phyloP scores from a whole-genome alignment of 1,140 invertebrate genomes.

The Sinella curviseta region DNA sequence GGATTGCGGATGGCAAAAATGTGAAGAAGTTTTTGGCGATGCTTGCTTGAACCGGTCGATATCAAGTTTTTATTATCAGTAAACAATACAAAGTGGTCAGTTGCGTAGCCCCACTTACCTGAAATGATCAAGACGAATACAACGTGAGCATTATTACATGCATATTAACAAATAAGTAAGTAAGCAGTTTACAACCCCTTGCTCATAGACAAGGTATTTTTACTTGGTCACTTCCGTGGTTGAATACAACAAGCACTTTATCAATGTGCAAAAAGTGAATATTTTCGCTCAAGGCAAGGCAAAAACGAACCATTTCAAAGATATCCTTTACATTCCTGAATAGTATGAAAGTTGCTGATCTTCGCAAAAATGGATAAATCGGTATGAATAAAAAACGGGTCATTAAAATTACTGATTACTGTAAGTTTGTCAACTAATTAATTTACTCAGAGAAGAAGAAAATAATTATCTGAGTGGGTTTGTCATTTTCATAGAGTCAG shows the following conservation, averaged over 20 bases:
- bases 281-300: background rate
- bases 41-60: background rate
- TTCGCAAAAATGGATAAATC: conserved; percentile 15
- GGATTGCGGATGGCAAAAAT: background rate
- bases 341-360: background rate
- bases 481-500: background rate
- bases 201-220: conserved; percentile 4
- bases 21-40: background rate
- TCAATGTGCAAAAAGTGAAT: background rate
- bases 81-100: background rate
- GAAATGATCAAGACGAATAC: background rate
- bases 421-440: no score
- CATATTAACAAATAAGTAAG: background rate
- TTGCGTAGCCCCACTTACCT: background rate
- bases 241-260: background rate
- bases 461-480: background rate
- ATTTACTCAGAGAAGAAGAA: background rate
- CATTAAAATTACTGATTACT: no score
- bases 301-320: background rate
- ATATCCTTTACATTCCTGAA: background rate
- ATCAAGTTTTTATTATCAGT: conserved; percentile 9
- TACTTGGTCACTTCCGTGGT: background rate
- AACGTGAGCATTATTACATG: background rate
- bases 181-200: background rate
- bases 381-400: no score